Evolutionary conservation across 2,888 invertebrate genomes (phyloP).

Genomic region (Bimastos eiseni): DNA sequence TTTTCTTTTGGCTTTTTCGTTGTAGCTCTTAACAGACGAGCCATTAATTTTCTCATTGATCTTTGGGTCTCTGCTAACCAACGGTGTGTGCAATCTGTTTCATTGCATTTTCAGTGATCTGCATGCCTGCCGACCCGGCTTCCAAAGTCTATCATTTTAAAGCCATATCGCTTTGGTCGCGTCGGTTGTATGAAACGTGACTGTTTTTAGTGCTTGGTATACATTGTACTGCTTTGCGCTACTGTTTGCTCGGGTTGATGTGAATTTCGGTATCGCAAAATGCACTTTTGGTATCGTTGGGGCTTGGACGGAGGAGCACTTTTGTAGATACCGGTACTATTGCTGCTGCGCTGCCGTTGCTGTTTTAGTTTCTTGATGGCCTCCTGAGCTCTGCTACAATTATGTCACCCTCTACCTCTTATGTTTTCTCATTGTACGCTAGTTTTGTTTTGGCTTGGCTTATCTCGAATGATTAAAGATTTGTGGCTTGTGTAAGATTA

Average conservation of each 20-base stretch:
- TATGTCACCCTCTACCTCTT: not conserved
- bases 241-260: not conserved
- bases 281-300: not conserved
- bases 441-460: slow-evolving; percentile 9
- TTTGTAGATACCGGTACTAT: not conserved
- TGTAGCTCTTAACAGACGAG: not conserved
- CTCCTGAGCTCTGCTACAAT: not conserved
- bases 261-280: not conserved
- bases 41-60: not conserved
- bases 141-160: not conserved
- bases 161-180: not conserved
- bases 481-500: not conserved
- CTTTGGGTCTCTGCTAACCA: not conserved
- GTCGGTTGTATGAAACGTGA: not conserved
- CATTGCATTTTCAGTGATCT: not conserved
- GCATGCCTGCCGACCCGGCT: not conserved
- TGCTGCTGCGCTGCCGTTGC: not conserved
- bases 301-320: not conserved
- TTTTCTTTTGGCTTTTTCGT: not conserved
- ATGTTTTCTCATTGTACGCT: slow-evolving; percentile 6
- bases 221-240: not conserved
- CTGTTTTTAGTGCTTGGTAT: not conserved
- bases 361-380: not conserved
- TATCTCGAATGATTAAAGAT: not conserved
- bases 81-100: not conserved